Evolutionary conservation across 2,888 invertebrate species (phyloP), one percentile per base, ranked within the genome.

Genomic region (Spisula subtruncata): DNA sequence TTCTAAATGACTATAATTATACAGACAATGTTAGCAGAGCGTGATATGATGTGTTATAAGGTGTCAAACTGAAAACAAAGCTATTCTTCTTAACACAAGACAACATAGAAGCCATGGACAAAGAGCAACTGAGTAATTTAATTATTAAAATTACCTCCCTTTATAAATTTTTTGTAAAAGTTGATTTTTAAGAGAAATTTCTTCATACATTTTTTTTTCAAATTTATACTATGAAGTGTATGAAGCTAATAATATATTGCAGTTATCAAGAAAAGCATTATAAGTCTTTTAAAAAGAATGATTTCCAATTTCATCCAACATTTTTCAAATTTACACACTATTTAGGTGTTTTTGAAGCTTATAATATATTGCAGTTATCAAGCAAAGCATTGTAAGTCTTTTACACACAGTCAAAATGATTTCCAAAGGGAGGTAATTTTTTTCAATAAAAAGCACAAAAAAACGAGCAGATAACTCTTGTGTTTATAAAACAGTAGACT

Each of bases 341-440:
- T n/a, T n/a, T n/a, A n/a, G n/a, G n/a, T n/a, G n/a, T n/a, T n/a
- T n/a, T n/a, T n/a, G n/a, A n/a, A n/a, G n/a, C n/a, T n/a, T n/a
- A n/a, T n/a, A n/a, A n/a, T n/a, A n/a, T n/a, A n/a, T n/a, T 12
- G 48, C 48, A 48, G 48, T 48, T 48, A 48, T 48, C 12, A 48
- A 48, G 48, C 48, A 48, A 48, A 48, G 12, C 48, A 48, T 48
- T n/a, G n/a, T n/a, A 48, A 5, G 48, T 12, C n/a, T n/a, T n/a
- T n/a, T 48, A 8, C 48, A 48, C 48, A 48, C 20, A 51, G 16
- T 29, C 46, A 87, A 83, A 66, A n/a, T n/a, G n/a, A 41, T 41
- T 2, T 41, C 41, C 41, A 66, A 91, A 89, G 91, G 91, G 89
- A 90, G 90, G 79, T 75, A 86, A 91, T 60, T 89, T 51, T n/a